Evolutionary conservation across 1,140 invertebrate genomes (phyloP).

Genomic region (Drosophila yakuba): DNA sequence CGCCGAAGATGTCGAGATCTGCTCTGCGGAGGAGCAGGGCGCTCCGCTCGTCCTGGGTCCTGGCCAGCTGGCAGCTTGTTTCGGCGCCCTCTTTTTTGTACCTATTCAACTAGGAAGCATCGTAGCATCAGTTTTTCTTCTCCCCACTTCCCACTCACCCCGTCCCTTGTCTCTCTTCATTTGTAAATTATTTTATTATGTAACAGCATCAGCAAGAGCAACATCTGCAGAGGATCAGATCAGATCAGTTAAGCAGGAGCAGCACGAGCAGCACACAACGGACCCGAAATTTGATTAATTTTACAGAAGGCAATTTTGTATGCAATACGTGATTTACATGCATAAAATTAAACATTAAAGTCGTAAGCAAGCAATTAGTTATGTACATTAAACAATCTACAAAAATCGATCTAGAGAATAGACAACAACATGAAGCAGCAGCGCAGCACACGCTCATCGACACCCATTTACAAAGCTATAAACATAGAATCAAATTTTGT

Average conservation of each 20-base stretch:
- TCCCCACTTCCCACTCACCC: background rate
- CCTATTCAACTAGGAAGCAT: slow-evolving; percentile 44
- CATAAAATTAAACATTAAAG: slow-evolving; percentile 46
- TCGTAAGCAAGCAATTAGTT: slow-evolving; percentile 52
- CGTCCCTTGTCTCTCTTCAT: slow-evolving; percentile 6
- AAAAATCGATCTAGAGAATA: slow-evolving; percentile 31
- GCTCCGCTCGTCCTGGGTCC: slow-evolving; percentile 4
- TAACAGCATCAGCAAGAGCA: slow-evolving; percentile 8
- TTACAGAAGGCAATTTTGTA: slow-evolving; percentile 58
- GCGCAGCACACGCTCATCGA: slow-evolving; percentile 1
- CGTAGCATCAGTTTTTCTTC: slow-evolving; percentile 15
- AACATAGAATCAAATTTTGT: slow-evolving; percentile 45
- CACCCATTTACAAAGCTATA: slow-evolving; percentile 16
- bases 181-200: slow-evolving; percentile 49
- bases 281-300: slow-evolving; percentile 41
- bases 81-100: slow-evolving; percentile 46
- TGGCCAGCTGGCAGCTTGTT: slow-evolving; percentile 15
- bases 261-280: slow-evolving; percentile 11
- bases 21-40: slow-evolving; percentile 1
- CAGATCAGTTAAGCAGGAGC: slow-evolving; percentile 11
- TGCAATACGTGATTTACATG: slow-evolving; percentile 76
- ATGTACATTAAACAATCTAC: slow-evolving; percentile 48
- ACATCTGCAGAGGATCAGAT: background rate
- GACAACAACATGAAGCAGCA: slow-evolving; percentile 22
- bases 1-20: slow-evolving; percentile 40